These are phyloP conservation scores for Nemopilema nomurai DNA, from an alignment of 30 jellyfish, hydroid and myxozoan species.

Conservation along the genomic window DNA sequence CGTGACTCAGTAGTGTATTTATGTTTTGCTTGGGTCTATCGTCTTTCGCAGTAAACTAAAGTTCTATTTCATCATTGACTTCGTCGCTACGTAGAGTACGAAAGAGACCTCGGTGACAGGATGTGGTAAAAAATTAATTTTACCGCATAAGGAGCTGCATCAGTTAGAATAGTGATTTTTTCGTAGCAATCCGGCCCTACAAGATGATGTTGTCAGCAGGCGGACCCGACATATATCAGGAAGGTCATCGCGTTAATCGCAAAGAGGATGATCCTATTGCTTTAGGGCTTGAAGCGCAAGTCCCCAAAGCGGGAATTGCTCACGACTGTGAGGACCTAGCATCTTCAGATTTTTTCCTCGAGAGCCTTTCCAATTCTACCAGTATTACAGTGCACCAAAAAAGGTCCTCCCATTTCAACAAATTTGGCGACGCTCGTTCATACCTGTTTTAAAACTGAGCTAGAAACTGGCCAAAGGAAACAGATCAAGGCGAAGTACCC, in stretches of 20 bases:
- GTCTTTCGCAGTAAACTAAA: too few relatives aligned
- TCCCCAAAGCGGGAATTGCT: not conserved
- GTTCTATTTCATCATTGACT: not conserved
- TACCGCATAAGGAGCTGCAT: not conserved
- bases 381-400: too few relatives aligned
- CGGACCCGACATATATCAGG: constrained; percentile 7
- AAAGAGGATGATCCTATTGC: constrained; percentile 6
- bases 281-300: not conserved
- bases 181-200: not conserved
- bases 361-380: not conserved
- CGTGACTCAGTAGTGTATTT: too few relatives aligned
- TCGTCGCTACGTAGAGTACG: not conserved
- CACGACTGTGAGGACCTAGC: not conserved
- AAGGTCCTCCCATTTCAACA: constrained; percentile 9
- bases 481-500: constrained; percentile 15
- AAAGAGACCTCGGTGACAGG: not conserved
- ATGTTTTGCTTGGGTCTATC: too few relatives aligned
- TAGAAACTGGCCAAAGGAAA: constrained; percentile 15
- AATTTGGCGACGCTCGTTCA: constrained; percentile 9
- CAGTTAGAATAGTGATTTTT: not conserved
- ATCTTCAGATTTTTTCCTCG: constrained; percentile 4
- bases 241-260: constrained; percentile 30
- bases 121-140: not conserved
- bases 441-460: constrained; percentile 18
- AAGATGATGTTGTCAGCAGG: constrained; percentile 40